These are phyloP conservation scores for Drosophila santomea DNA, from an alignment of 1,140 invertebrate species.

Conservation along the genomic window DNA sequence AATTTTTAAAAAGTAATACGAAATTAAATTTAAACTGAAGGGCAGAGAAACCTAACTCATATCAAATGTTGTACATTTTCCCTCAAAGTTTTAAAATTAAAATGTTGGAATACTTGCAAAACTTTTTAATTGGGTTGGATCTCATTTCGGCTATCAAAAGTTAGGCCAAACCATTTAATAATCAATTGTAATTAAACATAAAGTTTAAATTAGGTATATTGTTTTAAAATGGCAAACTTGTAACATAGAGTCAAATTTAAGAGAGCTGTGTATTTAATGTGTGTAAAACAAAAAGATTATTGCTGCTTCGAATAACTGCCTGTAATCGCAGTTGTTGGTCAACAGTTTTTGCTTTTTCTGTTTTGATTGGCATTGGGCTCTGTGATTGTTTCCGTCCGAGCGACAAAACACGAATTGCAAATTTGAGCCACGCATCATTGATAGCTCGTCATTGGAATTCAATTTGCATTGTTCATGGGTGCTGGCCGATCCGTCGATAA, in stretches of 20 bases:
- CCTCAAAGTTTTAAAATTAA: neutral
- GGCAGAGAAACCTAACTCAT: neutral
- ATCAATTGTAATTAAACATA: too few species aligned
- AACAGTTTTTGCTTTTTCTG: constrained; percentile 19
- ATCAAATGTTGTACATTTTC: neutral
- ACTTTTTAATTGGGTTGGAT: too few species aligned
- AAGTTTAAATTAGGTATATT: neutral
- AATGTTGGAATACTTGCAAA: neutral
- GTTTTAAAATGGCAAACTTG: neutral
- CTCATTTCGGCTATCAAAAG: too few species aligned
- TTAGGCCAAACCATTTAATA: too few species aligned
- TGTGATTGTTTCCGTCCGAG: constrained; percentile 70
- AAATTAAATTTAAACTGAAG: neutral
- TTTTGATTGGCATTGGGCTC: constrained; percentile 47
- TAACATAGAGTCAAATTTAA: neutral
- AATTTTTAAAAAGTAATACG: constrained; percentile 4
- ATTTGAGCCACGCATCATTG: constrained; percentile 80
- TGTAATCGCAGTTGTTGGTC: constrained; percentile 43
- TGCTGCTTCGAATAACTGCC: constrained; percentile 11
- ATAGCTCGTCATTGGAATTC: constrained; percentile 79
- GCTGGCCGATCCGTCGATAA: constrained; percentile 34
- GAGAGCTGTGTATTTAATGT: neutral
- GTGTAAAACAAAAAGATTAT: constrained; percentile 1
- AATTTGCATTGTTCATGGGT: constrained; percentile 74
- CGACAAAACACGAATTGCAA: constrained; percentile 79